These are phyloP conservation scores for Rhopalosiphum padi DNA, from an alignment of 1,140 invertebrate genomes.

Conservation along the genomic window DNA sequence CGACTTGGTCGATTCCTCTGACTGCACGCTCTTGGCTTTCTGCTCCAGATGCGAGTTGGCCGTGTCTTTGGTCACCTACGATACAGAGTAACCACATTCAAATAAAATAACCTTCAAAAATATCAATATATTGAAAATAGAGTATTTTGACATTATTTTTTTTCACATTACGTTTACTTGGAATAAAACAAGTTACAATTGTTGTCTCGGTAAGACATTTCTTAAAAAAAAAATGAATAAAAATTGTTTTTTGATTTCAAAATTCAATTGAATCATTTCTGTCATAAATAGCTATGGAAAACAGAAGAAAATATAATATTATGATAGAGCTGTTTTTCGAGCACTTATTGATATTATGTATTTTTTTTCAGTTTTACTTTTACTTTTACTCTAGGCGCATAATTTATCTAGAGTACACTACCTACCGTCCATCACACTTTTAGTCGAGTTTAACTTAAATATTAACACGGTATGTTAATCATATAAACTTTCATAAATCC, in stretches of 20 bases:
- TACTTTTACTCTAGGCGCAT: neutral
- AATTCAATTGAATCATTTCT: neutral
- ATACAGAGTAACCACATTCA: neutral
- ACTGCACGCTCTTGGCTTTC: slow-evolving; percentile 44
- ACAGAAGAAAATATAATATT: neutral
- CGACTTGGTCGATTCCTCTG: slow-evolving; percentile 10
- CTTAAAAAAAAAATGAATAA: too few relatives aligned
- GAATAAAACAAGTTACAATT: neutral
- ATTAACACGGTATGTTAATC: too few relatives aligned
- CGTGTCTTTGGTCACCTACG: slow-evolving; percentile 32
- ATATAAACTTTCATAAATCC: too few relatives aligned
- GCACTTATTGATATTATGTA: too few relatives aligned
- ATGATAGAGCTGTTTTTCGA: neutral
- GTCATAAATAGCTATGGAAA: neutral
- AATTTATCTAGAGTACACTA: too few relatives aligned
- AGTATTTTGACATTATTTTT: neutral
- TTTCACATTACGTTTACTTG: neutral
- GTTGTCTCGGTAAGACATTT: too few relatives aligned
- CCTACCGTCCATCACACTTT: too few relatives aligned
- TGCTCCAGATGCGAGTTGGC: slow-evolving; percentile 51
- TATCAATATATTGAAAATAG: neutral
- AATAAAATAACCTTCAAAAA: neutral
- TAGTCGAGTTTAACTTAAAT: too few relatives aligned
- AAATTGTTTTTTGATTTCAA: neutral
- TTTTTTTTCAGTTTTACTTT: neutral